These are phyloP conservation scores for Pangasius macronema DNA, from an alignment of 2,797 vertebrate species.

Conservation along the genomic window DNA sequence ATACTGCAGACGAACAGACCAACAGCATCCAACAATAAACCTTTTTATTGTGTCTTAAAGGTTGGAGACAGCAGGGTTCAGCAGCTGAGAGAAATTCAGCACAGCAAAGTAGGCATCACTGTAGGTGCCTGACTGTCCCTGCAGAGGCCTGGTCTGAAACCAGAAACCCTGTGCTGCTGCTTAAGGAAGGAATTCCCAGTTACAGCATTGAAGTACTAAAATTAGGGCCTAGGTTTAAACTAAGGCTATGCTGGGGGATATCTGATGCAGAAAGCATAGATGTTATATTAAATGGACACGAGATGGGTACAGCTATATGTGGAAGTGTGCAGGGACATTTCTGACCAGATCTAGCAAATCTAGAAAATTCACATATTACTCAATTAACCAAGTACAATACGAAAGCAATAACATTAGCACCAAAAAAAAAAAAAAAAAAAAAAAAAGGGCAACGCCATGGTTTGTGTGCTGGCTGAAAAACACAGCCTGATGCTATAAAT, in stretches of 20 bases:
- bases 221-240: background rate
- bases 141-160: conserved; percentile 61
- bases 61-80: background rate
- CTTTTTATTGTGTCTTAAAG: too few relatives aligned
- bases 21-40: background rate
- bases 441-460: background rate
- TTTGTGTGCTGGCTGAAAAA: background rate
- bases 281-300: background rate
- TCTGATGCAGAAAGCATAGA: background rate
- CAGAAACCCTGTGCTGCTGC: conserved; percentile 63
- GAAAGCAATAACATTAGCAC: background rate
- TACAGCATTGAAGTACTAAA: conserved; percentile 11
- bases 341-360: background rate
- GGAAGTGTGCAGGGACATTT: background rate
- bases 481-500: background rate
- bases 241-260: background rate
- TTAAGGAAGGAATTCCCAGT: conserved; percentile 51
- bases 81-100: background rate
- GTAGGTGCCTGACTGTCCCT: conserved; percentile 52
- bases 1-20: background rate
- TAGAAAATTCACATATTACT: background rate
- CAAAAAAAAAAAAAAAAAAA: too few relatives aligned
- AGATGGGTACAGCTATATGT: background rate
- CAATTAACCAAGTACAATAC: background rate
- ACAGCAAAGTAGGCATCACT: conserved; percentile 35